A percentile compares a stretch with the other conserved stretches of the same genome.
phyloP scores from a whole-genome alignment of 2,888 invertebrate species.

The Drosophila colorata region DNA sequence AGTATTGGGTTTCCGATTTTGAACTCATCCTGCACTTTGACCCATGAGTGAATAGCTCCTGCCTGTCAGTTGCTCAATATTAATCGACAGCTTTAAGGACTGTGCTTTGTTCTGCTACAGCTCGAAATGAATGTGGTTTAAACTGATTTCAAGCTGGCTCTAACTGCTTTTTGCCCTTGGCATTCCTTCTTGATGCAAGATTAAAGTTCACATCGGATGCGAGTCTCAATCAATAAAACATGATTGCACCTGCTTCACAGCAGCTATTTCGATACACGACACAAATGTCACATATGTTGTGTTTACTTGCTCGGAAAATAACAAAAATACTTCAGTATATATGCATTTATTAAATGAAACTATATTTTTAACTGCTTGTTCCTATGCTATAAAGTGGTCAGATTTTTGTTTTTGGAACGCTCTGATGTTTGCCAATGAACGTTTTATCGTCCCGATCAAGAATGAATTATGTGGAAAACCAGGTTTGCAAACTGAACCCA shows the following conservation, averaged over 20 bases:
- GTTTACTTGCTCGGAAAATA: no score
- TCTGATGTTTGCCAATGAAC: no score
- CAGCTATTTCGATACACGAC: no score
- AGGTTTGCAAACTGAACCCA: no score
- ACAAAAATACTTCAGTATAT: no score
- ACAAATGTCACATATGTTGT: no score
- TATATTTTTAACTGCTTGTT: no score
- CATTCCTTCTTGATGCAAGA: neutral
- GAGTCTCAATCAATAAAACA: neutral
- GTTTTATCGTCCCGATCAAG: no score
- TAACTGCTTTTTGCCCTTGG: neutral
- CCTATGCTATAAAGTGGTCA: no score
- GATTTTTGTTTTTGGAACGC: no score
- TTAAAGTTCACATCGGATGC: neutral
- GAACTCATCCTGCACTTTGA: constrained; percentile 15
- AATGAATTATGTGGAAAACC: no score
- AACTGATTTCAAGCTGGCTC: neutral
- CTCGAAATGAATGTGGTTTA: neutral
- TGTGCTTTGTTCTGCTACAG: neutral
- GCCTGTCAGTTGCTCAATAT: constrained; percentile 11
- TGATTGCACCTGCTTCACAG: neutral
- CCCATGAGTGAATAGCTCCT: constrained; percentile 18
- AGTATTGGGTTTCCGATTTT: constrained; percentile 8
- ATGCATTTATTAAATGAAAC: no score
- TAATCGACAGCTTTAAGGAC: neutral